These are phyloP conservation scores for Drosophila micromelanica DNA, from an alignment of 1,140 invertebrate genomes.

Conservation along the genomic window DNA sequence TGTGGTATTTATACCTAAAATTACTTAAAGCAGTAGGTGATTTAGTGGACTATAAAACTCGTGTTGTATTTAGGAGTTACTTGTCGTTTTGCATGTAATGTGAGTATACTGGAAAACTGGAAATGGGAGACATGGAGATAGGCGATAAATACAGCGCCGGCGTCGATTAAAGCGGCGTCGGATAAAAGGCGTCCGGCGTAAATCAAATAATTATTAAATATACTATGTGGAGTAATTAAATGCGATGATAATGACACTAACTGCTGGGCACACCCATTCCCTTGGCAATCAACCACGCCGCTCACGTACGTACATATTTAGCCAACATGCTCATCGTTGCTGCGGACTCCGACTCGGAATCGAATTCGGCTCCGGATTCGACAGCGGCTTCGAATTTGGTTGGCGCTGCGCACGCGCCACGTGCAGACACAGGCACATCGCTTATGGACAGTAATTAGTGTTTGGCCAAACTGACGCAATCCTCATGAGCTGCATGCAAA, in stretches of 20 bases:
- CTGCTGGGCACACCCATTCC: constrained; percentile 13
- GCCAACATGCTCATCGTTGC: constrained; percentile 1
- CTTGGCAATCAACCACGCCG: neutral
- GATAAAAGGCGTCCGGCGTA: constrained; percentile 23
- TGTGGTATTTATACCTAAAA: too few species aligned
- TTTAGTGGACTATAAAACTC: neutral
- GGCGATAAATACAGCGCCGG: neutral
- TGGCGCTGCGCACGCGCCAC: constrained; percentile 66
- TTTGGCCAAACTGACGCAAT: constrained; percentile 17
- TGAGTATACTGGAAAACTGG: neutral
- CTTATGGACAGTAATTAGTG: neutral
- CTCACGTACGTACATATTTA: constrained; percentile 32
- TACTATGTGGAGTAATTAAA: constrained; percentile 16
- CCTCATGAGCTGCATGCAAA: constrained; percentile 25
- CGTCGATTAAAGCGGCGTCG: constrained; percentile 6
- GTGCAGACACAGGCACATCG: neutral
- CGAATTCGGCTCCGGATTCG: neutral
- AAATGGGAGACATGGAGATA: neutral
- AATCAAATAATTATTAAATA: constrained; percentile 21
- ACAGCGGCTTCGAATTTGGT: constrained; percentile 17
- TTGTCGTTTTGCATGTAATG: neutral
- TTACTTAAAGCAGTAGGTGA: too few species aligned
- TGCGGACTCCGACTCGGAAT: neutral
- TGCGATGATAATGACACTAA: neutral
- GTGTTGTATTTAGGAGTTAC: neutral